These are phyloP conservation scores for Hemistola chrysoprasaria DNA, from an alignment of 2,888 invertebrate genomes.

Conservation along the genomic window DNA sequence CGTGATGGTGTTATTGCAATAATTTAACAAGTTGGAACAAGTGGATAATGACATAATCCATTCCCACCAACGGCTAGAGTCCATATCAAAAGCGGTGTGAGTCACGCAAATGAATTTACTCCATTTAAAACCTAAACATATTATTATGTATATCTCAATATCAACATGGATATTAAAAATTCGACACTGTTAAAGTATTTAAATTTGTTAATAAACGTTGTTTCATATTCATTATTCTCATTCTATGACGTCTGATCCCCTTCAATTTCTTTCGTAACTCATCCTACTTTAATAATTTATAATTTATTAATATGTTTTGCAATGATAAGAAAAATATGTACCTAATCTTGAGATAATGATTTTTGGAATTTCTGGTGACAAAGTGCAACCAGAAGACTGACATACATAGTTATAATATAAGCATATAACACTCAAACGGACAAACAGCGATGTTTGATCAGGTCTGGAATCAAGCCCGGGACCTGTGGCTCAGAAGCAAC, in stretches of 20 bases:
- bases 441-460: no score
- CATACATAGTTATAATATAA: background rate
- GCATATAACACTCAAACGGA: no score
- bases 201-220: no score
- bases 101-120: conserved; percentile 56
- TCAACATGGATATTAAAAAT: conserved; percentile 30
- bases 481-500: no score
- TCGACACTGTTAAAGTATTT: conserved; percentile 20
- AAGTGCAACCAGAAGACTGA: background rate
- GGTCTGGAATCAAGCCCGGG: no score
- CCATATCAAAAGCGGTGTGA: conserved; percentile 53
- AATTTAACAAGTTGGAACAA: conserved; percentile 55
- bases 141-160: no score
- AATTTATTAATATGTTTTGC: conserved; percentile 9
- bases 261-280: no score
- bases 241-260: no score
- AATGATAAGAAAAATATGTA: conserved; percentile 9
- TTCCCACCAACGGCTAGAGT: conserved; percentile 43
- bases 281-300: no score
- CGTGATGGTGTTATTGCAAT: conserved; percentile 43
- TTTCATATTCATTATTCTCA: no score
- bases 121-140: conserved; percentile 32
- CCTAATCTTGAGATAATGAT: no score
- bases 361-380: background rate
- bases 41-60: conserved; percentile 68